Base-by-base conservation (phyloP, 1,140 invertebrate species). In the Frieseomelitta varia region DNA sequence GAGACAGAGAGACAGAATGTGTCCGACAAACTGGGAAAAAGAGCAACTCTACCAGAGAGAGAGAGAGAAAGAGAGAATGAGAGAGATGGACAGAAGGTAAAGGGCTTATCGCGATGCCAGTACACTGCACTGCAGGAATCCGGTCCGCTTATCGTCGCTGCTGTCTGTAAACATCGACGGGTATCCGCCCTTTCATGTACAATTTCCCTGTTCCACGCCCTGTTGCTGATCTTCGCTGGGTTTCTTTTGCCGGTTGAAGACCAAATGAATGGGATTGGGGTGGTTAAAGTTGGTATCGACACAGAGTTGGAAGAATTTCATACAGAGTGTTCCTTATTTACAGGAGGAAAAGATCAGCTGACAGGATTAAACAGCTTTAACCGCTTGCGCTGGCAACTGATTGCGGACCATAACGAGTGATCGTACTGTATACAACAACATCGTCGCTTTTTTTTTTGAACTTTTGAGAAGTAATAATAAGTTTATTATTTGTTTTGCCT, bases 71-170 rank as follows among this genome's bases (percentile, higher is more conserved):
- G 34, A 58, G 58, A 56, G 34, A 69, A n/a, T n/a, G 67, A 56
- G 55, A 74, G 47, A n/a, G 63, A 65, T n/a, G 63, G 24, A 21
- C 19, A 81, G n/a, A 55, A 56, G 51, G 81, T 30, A 12, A 74
- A 84, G 79, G 72, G 78, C 72, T 85, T 85, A 85, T 85, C 79
- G 72, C 71, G 79, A 81, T 76, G 71, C 51, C 68, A 21, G 19
- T 21, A 47, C 39, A 47, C 39, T 39, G 21, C 53, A 21, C n/a
- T 24, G 56, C 15, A 30, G 79, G 84, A 85, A 85, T 85, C 79
- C 78, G 84, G 72, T 76, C 79, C 71, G 79, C 72, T 85, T 74
- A 85, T 81, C 79, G 71, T 63, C 3, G 0, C 10, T 4, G 19
- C 11, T 17, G 55, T 10, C 30, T 79, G 81, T 79, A 84, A 71